phyloP scores from a whole-genome alignment of 2,797 vertebrate genomes.

The Ficedula albicollis region DNA sequence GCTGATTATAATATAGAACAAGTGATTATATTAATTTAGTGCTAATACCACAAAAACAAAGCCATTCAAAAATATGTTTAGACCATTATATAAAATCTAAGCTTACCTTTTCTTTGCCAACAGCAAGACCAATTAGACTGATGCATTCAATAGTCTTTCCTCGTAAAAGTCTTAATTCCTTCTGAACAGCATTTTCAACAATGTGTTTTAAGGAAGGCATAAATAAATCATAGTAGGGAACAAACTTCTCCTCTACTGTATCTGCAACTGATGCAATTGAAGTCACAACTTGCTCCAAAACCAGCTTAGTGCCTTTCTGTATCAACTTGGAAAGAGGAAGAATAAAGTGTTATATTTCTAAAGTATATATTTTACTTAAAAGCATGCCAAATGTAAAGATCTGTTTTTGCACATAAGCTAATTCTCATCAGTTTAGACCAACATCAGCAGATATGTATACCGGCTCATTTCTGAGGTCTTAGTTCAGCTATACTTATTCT shows the following conservation, averaged over 20 bases:
- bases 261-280: conserved; percentile 98
- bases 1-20: neutral
- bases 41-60: neutral
- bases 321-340: conserved; percentile 82
- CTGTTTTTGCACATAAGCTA: neutral
- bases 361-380: neutral
- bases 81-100: neutral
- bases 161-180: conserved; percentile 93
- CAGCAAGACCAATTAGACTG: conserved; percentile 96
- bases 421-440: neutral
- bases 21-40: neutral
- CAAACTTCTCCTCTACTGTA: conserved; percentile 97
- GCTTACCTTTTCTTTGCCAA: conserved; percentile 95
- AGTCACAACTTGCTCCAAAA: conserved; percentile 98
- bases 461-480: neutral
- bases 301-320: conserved; percentile 97
- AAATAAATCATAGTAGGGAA: conserved; percentile 97
- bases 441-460: neutral
- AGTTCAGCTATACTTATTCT: neutral
- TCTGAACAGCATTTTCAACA: conserved; percentile 96
- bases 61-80: neutral
- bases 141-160: conserved; percentile 99
- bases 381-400: neutral
- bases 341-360: conserved; percentile 3
- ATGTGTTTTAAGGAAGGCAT: conserved; percentile 98